These are phyloP conservation scores for Pontoporia blainvillei DNA, from an alignment of 2,113 vertebrate genomes.

Conservation along the genomic window DNA sequence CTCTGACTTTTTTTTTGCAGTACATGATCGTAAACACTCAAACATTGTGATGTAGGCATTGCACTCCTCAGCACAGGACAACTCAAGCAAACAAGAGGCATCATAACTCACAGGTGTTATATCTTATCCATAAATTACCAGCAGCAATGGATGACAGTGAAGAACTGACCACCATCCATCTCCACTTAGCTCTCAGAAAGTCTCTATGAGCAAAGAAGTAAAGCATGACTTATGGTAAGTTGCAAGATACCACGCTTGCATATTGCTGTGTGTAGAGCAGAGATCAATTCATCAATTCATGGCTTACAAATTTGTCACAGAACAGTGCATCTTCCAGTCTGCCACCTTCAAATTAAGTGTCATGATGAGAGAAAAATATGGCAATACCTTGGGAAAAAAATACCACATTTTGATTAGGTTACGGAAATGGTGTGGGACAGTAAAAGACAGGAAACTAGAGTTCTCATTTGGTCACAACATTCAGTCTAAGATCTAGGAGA, in stretches of 20 bases:
- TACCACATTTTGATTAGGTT: slow-evolving; percentile 53
- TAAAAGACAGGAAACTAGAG: neutral
- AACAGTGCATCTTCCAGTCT: slow-evolving; percentile 57
- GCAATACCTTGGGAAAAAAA: neutral
- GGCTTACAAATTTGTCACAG: slow-evolving; percentile 62
- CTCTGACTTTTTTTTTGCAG: neutral
- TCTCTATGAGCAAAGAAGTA: slow-evolving; percentile 52
- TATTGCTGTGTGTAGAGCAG: slow-evolving; percentile 2
- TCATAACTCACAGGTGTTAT: slow-evolving; percentile 56
- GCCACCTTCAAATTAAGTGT: slow-evolving; percentile 69
- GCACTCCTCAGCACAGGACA: slow-evolving; percentile 31
- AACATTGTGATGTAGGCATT: slow-evolving; percentile 45
- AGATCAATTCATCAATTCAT: slow-evolving; percentile 67
- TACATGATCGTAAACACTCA: slow-evolving; percentile 25
- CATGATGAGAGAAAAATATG: slow-evolving; percentile 64
- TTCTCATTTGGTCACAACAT: neutral
- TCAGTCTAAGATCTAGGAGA: neutral
- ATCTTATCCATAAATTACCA: slow-evolving; percentile 55
- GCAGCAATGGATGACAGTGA: slow-evolving; percentile 42
- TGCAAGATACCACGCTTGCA: slow-evolving; percentile 34
- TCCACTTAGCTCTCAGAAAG: slow-evolving; percentile 39
- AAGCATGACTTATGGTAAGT: slow-evolving; percentile 57
- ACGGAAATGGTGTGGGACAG: neutral
- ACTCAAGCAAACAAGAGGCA: slow-evolving; percentile 48
- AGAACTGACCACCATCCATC: slow-evolving; percentile 50